phyloP scores from a whole-genome alignment of 1,140 invertebrate genomes.

The Akabosia matsudoensis region DNA sequence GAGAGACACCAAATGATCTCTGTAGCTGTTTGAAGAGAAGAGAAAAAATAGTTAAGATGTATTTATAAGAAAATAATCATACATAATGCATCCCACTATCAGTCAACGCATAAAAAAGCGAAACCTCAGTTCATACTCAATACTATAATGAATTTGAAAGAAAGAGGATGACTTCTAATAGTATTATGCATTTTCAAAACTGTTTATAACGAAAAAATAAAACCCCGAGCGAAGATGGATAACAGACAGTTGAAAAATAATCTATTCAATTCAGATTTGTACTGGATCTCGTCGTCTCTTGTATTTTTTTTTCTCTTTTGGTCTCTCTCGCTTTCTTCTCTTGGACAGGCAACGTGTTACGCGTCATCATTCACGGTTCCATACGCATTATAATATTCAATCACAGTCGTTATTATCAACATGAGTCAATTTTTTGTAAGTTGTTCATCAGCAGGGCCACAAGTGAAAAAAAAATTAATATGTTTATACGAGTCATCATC shows the following conservation, averaged over 20 bases:
- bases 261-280: conserved; percentile 21
- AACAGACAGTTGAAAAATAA: conserved; percentile 12
- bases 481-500: neutral
- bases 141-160: neutral
- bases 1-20: too few relatives aligned
- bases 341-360: conserved; percentile 15
- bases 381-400: conserved; percentile 16
- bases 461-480: conserved; percentile 18
- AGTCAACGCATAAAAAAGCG: neutral
- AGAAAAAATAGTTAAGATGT: too few relatives aligned
- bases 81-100: too few relatives aligned
- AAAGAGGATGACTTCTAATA: neutral
- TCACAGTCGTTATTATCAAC: conserved; percentile 15
- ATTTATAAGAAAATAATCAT: too few relatives aligned
- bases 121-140: too few relatives aligned
- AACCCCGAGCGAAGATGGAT: neutral
- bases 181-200: neutral
- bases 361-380: conserved; percentile 20
- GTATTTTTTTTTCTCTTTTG: too few relatives aligned
- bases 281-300: neutral
- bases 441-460: neutral
- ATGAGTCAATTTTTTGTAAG: neutral
- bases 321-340: neutral
- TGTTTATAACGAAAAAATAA: neutral
- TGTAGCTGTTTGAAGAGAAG: too few relatives aligned